Evolutionary conservation across 2,888 invertebrate genomes (phyloP), one percentile per base, ranked within the genome.

Genomic region (Camponotus fellah): DNA sequence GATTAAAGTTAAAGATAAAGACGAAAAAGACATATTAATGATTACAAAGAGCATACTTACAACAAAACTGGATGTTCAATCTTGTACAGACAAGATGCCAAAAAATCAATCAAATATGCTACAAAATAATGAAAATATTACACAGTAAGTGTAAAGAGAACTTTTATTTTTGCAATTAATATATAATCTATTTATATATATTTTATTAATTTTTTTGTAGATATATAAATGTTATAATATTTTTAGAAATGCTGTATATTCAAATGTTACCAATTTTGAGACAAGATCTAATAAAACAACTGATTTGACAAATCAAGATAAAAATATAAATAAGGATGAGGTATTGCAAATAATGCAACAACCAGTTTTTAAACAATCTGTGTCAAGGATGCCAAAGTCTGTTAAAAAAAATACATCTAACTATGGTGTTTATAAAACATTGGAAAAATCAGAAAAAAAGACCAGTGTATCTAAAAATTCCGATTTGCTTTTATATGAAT

Each of bases 1-100:
- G 14, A 72, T 69, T 6, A n/a, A 79, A 86, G 26, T 26, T 26
- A 77, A 81, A 62, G 1, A 72, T 14, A 82, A 91, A 10, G 86
- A 87, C 14, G 90, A 90, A 9, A n/a, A n/a, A 37, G 26, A 62
- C n/a, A 72, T 85, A 65, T 21, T 90, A 2, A 80, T 69, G 9
- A 43, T 53, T 40, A 89, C 88, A 5, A 88, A 90, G 65, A 91
- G 87, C 49, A 66, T 86, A 32, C 60, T 83, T 60, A 85, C 82
- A 0, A 69, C 79, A 74, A 75, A 86, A 2, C 14, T 88, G 46
- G 84, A 86, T 26, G 9, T 68, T 75, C 56, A 88, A 37, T 40
- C 64, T 83, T 34, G 40, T 56, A 26, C 12, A 34, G 66, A 74
- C 0, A 66, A 88, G 43, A 76, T 75, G 1, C 49, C 68, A 43